Evolutionary conservation across 2,113 vertebrate species (phyloP).

Genomic region (Cariama cristata): DNA sequence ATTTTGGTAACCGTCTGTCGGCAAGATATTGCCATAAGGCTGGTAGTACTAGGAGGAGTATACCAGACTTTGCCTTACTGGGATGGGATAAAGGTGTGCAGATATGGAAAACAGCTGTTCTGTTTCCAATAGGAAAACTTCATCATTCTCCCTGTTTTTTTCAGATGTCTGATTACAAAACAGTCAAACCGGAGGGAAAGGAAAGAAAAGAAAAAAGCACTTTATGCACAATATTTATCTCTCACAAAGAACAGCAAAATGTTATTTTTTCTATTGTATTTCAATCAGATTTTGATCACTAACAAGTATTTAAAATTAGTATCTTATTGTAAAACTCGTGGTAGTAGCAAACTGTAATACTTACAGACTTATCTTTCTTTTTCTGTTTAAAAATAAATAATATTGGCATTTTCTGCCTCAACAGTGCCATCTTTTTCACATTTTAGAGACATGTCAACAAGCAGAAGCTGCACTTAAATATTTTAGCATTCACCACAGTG

Average conservation of each 20-base stretch:
- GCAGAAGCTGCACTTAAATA: conserved; percentile 22
- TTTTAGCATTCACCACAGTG: not conserved
- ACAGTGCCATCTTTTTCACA: not conserved
- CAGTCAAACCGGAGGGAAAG: not conserved
- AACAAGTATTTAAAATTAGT: not conserved
- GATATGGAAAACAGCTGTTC: not conserved
- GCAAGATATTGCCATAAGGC: not conserved
- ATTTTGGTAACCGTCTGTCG: not conserved
- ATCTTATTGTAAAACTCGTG: not conserved
- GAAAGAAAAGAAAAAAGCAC: not conserved
- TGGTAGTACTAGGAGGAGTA: not conserved
- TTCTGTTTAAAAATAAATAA: not conserved
- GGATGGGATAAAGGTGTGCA: not conserved
- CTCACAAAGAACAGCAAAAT: not conserved
- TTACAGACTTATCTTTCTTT: not conserved
- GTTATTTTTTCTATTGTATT: not conserved
- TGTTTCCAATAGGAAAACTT: not conserved
- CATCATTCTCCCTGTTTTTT: not conserved
- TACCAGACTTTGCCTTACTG: not conserved
- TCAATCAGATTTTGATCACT: not conserved
- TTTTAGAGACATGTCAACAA: conserved; percentile 17
- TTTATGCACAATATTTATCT: not conserved
- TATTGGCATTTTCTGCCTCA: not conserved
- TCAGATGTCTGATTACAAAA: not conserved
- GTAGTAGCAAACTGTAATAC: not conserved